Evolutionary conservation across 2,797 vertebrate genomes (phyloP), one percentile per base, ranked within the genome.

Genomic region (Trematomus bernacchii): DNA sequence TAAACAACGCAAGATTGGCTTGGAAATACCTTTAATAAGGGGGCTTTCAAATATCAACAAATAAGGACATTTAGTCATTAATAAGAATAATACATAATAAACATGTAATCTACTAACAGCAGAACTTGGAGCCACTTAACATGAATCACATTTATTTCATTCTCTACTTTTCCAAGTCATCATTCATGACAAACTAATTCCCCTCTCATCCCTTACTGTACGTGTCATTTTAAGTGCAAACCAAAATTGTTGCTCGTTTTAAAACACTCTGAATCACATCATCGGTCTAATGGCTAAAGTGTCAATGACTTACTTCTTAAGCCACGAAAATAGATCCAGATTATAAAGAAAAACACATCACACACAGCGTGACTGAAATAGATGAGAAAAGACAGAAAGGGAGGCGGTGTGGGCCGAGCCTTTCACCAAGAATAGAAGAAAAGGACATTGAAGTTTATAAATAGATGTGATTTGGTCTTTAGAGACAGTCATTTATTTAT

Each of bases 391-490:
- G 66, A 79, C 23, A 58, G 68, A 71, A 70, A 70, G 52, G 37
- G 30, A 72, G 44, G 66, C 64, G 10, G 72, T 4, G 63, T 60
- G 9, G 79, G 59, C 64, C 18, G 43, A 69, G 50, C 7, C 3
- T 64, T 79, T 62, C 74, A 12, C 60, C 83, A 76, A 67, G 90
- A 89, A 93, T 82, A 90, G 81, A 67, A 71, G 71, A 69, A 46
- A 60, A 33, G 48, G 52, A 68, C 60, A 37, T 76, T 18, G 19
- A 19, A 18, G 54, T 27, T 21, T 70, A 58, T 83, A 70, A 83
- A 84, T 84, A 40, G 58, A 66, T 71, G 57, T 64, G 78, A 33
- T 65, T 67, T 72, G 57, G 48, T 50, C 6, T 47, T 57, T 48
- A 33, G 63, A 72, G 50, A 66, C 15, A 68, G 43, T 66, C 9